phyloP scores from a whole-genome alignment of 2,113 vertebrate genomes.

The Tretioscincus oriximinensis region DNA sequence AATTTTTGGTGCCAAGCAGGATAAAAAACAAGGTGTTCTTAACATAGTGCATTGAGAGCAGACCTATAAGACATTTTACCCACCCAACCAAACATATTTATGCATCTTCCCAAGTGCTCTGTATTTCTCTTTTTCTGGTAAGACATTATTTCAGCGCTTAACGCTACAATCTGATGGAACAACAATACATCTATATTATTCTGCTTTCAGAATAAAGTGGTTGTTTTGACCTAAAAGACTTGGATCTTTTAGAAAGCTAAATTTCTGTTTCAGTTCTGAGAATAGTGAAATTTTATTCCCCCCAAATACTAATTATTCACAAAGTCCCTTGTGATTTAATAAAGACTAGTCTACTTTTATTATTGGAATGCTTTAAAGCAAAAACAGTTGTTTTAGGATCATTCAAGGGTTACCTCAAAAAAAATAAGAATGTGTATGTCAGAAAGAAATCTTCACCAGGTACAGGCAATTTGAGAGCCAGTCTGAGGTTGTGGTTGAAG shows the following conservation, averaged over 20 bases:
- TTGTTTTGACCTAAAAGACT: conserved; percentile 6
- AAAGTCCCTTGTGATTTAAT: too few species aligned
- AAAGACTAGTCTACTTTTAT: too few species aligned
- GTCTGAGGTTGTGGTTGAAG: too few species aligned
- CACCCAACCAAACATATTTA: not conserved
- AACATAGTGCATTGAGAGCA: not conserved
- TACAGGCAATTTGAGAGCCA: too few species aligned
- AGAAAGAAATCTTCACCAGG: too few species aligned
- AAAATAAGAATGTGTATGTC: too few species aligned
- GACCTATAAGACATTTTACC: not conserved
- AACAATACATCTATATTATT: not conserved
- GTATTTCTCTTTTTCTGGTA: not conserved
- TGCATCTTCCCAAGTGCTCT: not conserved
- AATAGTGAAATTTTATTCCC: not conserved
- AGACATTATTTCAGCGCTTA: not conserved
- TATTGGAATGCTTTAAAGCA: too few species aligned
- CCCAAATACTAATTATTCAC: too few species aligned
- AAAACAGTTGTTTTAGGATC: too few species aligned
- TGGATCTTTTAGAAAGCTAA: not conserved
- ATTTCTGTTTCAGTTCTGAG: not conserved
- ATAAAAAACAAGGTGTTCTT: not conserved
- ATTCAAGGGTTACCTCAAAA: too few species aligned
- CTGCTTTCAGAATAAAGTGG: too few species aligned
- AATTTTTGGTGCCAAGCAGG: not conserved
- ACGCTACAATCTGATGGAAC: not conserved